Base-by-base conservation (phyloP, 2,888 invertebrate species). In the Leucophenga montana region DNA sequence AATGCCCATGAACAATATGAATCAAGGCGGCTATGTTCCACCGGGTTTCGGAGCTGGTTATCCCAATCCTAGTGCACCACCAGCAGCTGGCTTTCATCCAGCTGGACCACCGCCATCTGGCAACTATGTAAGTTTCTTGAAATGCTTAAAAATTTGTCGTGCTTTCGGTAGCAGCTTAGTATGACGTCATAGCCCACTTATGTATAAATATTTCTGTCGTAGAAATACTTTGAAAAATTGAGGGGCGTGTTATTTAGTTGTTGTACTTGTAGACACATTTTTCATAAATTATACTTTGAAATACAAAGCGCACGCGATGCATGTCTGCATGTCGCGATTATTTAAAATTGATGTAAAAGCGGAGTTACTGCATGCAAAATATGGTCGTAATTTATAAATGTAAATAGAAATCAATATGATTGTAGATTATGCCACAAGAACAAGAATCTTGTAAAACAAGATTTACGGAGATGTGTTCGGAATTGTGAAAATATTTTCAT, bases 1-100 rank as follows among this genome's bases (percentile, higher is more conserved):
- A 9, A 84, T 82, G 78, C 82, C 85, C 20, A 82, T 86, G 80
- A 87, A 74, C 65, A 88, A 88, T 66, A 11, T 87, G 1, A 81
- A 85, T 64, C 83, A 87, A 66, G 88, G 87, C 18, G 88, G 88
- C 3, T 88, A 86, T 70, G 84, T 78, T 2, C 88, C 88, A 3
- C 85, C 85, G 2, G 85, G 80, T 4, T 82, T 80, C 73, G 82
- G 79, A 27, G 73, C 74, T 66, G 87, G 86, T 13, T 85, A 80
- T 39, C 81, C 84, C 68, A 78, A 78, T 13, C 80, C 82, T 0
- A 79, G 79, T 68, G 81, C 78, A 4, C 85, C 85, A 5, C 80
- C 82, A 31, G 72, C 77, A 18, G 79, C 78, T 8, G 80, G 81
- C 9, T 76, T 73, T 14, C 54, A 69, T 44, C 50, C 62, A 6